Percentiles rank a stretch among this genome's conserved stretches.
Conservation (phyloP, 2,113 vertebrate species). For the Elachura formosa region DNA sequence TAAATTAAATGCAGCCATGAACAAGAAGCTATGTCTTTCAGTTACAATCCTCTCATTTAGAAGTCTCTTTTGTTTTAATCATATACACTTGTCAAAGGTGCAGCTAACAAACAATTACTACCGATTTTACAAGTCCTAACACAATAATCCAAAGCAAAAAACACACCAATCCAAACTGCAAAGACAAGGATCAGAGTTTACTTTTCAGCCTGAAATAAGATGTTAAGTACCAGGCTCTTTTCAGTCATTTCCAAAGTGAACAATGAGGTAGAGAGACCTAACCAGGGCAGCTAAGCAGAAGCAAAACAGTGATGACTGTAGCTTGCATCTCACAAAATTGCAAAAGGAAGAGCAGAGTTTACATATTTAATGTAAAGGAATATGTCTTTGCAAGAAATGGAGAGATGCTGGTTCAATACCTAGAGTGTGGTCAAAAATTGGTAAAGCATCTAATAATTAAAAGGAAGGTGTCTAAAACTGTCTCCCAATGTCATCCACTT, state of each 20-base stretch:
- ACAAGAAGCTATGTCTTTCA: not conserved
- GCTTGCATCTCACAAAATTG: not conserved
- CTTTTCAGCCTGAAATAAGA: not conserved
- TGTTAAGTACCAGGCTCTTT: not conserved
- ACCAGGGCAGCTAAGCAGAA: not conserved
- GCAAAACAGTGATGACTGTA: not conserved
- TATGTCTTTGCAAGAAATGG: not conserved
- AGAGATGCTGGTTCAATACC: not conserved
- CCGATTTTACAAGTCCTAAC: not conserved
- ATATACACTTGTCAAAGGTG: not conserved
- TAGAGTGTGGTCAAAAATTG: not conserved
- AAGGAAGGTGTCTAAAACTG: not conserved
- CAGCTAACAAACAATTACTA: not conserved
- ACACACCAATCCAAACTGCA: not conserved
- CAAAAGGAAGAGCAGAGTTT: not conserved
- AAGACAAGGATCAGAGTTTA: not conserved
- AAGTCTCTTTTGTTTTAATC: not conserved
- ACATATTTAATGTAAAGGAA: not conserved
- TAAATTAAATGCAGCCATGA: not conserved
- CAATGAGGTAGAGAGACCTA: not conserved
- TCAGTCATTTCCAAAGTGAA: not conserved
- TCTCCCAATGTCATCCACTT: not conserved
- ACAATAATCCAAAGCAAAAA: not conserved
- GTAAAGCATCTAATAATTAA: not conserved
- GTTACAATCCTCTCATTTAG: not conserved